A percentile compares a stretch with the other conserved stretches of the same genome.
These are phyloP conservation scores for Trididemnum miniatum DNA, from an alignment of 23 tunicate genomes.

Conservation along the genomic window DNA sequence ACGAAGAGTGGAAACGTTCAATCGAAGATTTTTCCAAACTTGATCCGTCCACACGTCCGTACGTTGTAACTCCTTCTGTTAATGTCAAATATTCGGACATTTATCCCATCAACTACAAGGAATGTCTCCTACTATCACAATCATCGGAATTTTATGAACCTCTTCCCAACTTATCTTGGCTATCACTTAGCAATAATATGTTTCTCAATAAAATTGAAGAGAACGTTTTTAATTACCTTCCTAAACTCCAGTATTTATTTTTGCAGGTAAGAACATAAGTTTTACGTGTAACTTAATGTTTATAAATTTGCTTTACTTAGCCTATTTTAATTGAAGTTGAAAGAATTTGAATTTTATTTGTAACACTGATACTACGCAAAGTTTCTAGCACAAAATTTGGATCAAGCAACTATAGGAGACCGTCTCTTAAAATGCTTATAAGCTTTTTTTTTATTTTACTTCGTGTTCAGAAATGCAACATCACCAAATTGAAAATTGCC, in stretches of 20 bases:
- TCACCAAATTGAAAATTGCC: conserved; percentile 44
- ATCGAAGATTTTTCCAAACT: background rate
- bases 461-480: conserved; percentile 60
- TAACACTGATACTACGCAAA: too few relatives aligned
- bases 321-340: too few relatives aligned
- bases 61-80: conserved; percentile 1
- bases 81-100: background rate
- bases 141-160: conserved; percentile 26
- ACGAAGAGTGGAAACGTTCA: background rate
- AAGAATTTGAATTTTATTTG: too few relatives aligned
- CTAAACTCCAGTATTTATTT: conserved; percentile 56
- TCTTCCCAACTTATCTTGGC: conserved; percentile 12
- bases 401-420: too few relatives aligned
- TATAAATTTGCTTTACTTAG: too few relatives aligned
- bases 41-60: background rate
- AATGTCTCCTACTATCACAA: background rate
- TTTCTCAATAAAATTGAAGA: conserved; percentile 25
- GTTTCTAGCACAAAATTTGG: too few relatives aligned
- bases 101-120: background rate
- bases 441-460: too few relatives aligned
- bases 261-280: conserved; percentile 63
- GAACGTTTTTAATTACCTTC: conserved; percentile 53
- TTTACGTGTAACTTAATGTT: too few relatives aligned
- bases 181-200: conserved; percentile 42
- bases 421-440: too few relatives aligned